Evolutionary conservation across 35 echinoderm and acorn worm genomes (phyloP), one percentile per base, ranked within the genome.

Genomic region (Heliocidaris erythrogramma): DNA sequence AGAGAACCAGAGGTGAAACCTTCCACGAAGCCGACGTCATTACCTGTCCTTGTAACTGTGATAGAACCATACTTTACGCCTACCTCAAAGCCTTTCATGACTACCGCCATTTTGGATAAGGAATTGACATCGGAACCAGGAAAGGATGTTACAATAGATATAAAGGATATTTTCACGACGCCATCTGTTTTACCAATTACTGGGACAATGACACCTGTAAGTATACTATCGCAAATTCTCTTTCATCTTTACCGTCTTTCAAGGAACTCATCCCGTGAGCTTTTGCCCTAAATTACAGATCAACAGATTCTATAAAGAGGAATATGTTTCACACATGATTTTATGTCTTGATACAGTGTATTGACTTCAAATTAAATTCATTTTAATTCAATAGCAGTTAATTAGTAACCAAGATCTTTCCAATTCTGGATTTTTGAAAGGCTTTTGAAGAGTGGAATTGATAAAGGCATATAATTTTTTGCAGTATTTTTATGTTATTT

Each of bases 81-180:
- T 47, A 89, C 87, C 87, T 47, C 87, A 89, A 89, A 89, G 24
- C 87, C 87, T 47, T 89, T 47, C 87, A 47, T 89, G 31, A 89
- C 65, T 7, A 78, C 65, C 87, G 87, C 87, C 87, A 89, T 78
- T 21, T 21, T 78, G 65, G 21, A 78, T n/a, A 89, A 89, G 29
- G 87, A 89, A 13, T 89, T 47, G 31, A 89, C 87, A 89, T 31
- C 18, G 24, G 87, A 32, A 42, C 87, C 87, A 47, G 30, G 30
- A 89, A 89, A 48, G 31, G 87, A 89, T 89, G 87, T 89, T 32
- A 89, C 87, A 13, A 89, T 48, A n/a, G 87, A 89, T 89, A 48
- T 47, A 32, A 89, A 89, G 31, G 47, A 47, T 47, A 32, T 89
- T 89, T 89, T 89, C 87, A 89, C 87, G 7, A 89, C 32, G 18